Evolutionary conservation across 2,888 invertebrate genomes (phyloP).

Genomic region (Apotomis betuletana): DNA sequence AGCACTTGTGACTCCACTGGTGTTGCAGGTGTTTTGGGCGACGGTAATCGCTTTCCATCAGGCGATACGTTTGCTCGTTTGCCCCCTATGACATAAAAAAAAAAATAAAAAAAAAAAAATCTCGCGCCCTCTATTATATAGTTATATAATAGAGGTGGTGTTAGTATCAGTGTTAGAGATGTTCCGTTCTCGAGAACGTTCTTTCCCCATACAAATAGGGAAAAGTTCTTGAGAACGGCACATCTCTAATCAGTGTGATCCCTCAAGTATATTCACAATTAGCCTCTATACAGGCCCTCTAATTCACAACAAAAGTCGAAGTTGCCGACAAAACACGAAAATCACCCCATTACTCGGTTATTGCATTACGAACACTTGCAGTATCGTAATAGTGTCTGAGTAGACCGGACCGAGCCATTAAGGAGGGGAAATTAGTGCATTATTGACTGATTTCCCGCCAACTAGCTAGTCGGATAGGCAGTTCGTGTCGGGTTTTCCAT

Average conservation of each 20-base stretch:
- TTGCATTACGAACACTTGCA: constrained; percentile 60
- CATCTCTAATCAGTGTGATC: no score
- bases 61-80: no score
- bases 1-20: no score
- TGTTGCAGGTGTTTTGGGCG: no score
- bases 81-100: no score
- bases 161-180: no score
- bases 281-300: background rate
- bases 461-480: constrained; percentile 72
- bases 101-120: no score
- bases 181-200: no score
- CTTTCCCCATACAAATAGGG: no score
- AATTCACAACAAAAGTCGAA: background rate
- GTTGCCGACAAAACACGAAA: constrained; percentile 6
- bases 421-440: constrained; percentile 83
- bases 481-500: constrained; percentile 66
- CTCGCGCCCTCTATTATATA: no score
- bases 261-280: background rate
- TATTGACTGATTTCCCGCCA: constrained; percentile 83
- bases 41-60: no score
- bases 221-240: background rate
- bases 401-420: constrained; percentile 72
- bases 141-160: no score
- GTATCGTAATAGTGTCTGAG: constrained; percentile 72
- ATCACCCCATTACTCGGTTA: constrained; percentile 44